A percentile compares a stretch with the other conserved stretches of the same genome.
phyloP scores from a whole-genome alignment of 2,888 invertebrate genomes.

The Drosophila ezoana region DNA sequence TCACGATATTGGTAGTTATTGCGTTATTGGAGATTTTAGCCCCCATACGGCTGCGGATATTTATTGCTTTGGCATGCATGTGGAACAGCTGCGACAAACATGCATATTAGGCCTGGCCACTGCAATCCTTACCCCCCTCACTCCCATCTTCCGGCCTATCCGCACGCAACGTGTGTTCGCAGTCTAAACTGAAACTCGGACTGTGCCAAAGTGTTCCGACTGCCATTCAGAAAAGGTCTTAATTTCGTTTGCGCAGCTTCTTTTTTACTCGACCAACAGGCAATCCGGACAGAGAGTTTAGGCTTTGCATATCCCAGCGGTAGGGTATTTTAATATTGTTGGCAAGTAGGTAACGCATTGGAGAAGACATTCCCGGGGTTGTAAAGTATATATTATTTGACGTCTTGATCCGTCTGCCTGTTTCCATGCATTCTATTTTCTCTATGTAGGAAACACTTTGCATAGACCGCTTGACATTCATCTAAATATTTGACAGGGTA shows the following conservation, averaged over 20 bases:
- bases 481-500: neutral
- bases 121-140: neutral
- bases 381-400: no score
- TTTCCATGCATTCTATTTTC: no score
- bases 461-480: no score
- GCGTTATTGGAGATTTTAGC: conserved; percentile 79
- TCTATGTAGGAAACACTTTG: no score
- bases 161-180: conserved; percentile 37
- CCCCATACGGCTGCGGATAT: conserved; percentile 68
- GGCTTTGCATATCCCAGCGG: neutral
- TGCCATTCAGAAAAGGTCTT: conserved; percentile 65
- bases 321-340: neutral
- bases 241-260: conserved; percentile 54
- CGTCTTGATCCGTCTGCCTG: no score
- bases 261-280: conserved; percentile 22
- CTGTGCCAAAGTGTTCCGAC: conserved; percentile 18
- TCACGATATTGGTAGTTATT: conserved; percentile 78
- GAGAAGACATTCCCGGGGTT: no score
- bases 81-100: conserved; percentile 80
- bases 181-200: conserved; percentile 44
- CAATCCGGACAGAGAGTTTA: conserved; percentile 7
- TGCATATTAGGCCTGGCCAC: conserved; percentile 71
- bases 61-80: conserved; percentile 80
- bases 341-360: neutral
- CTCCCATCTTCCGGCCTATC: neutral